Evolutionary conservation across 2,888 invertebrate species (phyloP), one percentile per base, ranked within the genome.

Genomic region (Homarus gammarus): DNA sequence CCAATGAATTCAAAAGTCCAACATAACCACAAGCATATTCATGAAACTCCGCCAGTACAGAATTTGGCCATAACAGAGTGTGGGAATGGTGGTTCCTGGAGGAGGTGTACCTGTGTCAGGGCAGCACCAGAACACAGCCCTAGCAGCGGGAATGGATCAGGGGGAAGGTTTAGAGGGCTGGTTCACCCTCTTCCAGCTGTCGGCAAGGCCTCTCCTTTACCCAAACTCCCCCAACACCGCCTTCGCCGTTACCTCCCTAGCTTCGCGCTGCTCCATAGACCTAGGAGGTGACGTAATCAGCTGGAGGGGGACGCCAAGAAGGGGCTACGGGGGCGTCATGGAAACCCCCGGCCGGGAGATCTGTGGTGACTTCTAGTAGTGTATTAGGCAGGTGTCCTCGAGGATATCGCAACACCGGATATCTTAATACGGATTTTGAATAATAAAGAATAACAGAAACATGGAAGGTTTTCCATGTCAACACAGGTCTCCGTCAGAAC

Each of bases 171-270:
- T 86, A 27, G 68, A 86, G 38, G 79, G 86, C 18, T 86, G 86
- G 79, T 22, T 86, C 64, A 86, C 86, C 18, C 86, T 79, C 49
- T n/a, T 86, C 79, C 78, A 86, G 36, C 0, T 86, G n/a, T 64
- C 70, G 2, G 5, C 31, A 18, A 22, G 27, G 3, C 56, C 78
- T 27, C 68, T 82, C 33, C 3, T 2, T 3, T 6, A 70, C 44
- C 81, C 64, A 22, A 49, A n/a, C 5, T 82, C 82, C 70, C 1
- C 0, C 15, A 6, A 6, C 2, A 49, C 70, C 70, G 44, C 31
- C 40, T 12, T 1, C 40, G 0, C 12, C 56, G 36, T 78, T 15
- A 36, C 49, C 15, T 2, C 15, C 22, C 78, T 79, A 27, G 64
- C 79, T 70, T 27, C 6, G 10, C 10, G 15, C n/a, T 86, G 86